phyloP scores from a whole-genome alignment of 2,888 invertebrate species.

The Drosophila anomalata region DNA sequence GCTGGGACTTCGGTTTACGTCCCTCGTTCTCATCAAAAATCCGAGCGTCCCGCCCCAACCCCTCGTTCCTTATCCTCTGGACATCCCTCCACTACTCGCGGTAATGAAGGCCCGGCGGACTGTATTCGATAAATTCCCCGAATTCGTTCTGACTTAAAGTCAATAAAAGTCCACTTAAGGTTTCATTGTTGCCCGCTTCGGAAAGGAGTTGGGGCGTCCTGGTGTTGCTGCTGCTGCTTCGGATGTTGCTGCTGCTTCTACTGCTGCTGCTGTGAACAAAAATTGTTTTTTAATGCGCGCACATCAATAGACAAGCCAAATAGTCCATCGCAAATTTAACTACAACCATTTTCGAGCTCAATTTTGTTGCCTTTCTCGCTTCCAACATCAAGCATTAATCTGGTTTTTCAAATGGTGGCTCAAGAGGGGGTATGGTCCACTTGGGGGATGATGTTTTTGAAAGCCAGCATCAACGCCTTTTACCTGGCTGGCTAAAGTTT shows the following conservation, averaged over 20 bases:
- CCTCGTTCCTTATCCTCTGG: conserved; percentile 31
- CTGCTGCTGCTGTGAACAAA: conserved; percentile 57
- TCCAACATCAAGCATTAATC: conserved; percentile 34
- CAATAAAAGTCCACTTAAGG: conserved; percentile 79
- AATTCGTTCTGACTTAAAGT: conserved; percentile 79
- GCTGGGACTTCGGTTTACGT: conserved; percentile 30
- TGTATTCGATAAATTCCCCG: conserved; percentile 76
- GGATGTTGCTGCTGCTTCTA: conserved; percentile 4
- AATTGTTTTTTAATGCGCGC: conserved; percentile 79
- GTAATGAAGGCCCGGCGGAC: conserved; percentile 74
- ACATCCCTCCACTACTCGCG: conserved; percentile 49
- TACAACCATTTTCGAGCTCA: conserved; percentile 63
- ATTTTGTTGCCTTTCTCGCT: conserved; percentile 53
- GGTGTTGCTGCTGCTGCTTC: neutral
- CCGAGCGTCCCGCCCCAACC: conserved; percentile 6
- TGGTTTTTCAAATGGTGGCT: conserved; percentile 2
- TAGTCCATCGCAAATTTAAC: conserved; percentile 76
- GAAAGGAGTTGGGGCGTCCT: conserved; percentile 6
- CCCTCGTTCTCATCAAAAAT: conserved; percentile 43
- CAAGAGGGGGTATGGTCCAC: conserved; percentile 9
- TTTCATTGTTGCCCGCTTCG: conserved; percentile 70
- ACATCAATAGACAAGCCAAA: conserved; percentile 78
- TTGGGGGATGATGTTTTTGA: conserved; percentile 29
- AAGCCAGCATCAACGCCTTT: conserved; percentile 9
- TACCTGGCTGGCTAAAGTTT: conserved; percentile 17